phyloP scores from a whole-genome alignment of 2,888 invertebrate species.

The Napeogenes sylphis region DNA sequence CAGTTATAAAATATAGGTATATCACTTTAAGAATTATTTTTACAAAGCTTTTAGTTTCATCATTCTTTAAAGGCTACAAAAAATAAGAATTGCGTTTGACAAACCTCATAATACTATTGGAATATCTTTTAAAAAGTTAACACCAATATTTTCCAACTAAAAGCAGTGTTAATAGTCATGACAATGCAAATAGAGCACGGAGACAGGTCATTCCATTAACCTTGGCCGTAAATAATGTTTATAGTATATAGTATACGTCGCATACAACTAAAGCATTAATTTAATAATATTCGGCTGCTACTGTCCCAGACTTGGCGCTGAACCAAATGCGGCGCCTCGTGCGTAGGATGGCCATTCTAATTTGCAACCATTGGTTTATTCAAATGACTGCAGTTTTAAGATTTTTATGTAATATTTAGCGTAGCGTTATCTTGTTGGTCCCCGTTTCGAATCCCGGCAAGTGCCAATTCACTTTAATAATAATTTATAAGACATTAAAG shows the following conservation, averaged over 20 bases:
- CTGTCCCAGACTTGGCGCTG: constrained; percentile 26
- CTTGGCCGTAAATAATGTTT: constrained; percentile 27
- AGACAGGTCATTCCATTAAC: constrained; percentile 12
- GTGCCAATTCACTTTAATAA: too few relatives aligned
- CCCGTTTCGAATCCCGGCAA: too few relatives aligned
- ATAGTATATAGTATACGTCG: constrained; percentile 21
- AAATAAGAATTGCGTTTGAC: too few relatives aligned
- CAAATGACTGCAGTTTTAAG: constrained; percentile 17
- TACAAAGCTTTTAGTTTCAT: too few relatives aligned
- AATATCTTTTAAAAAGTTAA: too few relatives aligned
- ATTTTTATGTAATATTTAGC: background rate
- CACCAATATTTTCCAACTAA: too few relatives aligned
- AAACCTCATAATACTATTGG: too few relatives aligned
- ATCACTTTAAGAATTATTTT: too few relatives aligned
- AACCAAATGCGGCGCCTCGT: constrained; percentile 29
- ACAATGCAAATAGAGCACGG: constrained; percentile 4
- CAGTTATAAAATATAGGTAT: too few relatives aligned
- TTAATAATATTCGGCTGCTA: constrained; percentile 27
- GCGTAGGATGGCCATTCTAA: constrained; percentile 29
- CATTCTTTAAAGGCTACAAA: too few relatives aligned
- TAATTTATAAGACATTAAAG: too few relatives aligned
- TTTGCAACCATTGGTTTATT: constrained; percentile 24
- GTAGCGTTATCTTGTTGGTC: too few relatives aligned
- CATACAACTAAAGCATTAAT: constrained; percentile 29
- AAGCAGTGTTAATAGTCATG: background rate